Evolutionary conservation across 2,113 vertebrate species (phyloP).

Genomic region (Malurus elegans): DNA sequence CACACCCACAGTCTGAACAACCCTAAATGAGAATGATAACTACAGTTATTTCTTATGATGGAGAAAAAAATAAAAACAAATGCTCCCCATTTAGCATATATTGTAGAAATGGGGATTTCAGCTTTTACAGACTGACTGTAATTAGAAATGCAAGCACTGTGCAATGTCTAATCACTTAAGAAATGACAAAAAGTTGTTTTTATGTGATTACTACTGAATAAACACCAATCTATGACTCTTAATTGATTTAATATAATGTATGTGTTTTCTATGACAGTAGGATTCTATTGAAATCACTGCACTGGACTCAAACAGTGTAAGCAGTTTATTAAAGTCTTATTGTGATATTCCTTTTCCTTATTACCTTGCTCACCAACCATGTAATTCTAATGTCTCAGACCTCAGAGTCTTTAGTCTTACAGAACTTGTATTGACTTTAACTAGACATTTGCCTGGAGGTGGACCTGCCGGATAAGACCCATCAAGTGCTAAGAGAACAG

Average conservation of each 20-base stretch:
- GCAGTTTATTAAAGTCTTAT: conserved; percentile 7
- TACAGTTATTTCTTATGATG: background rate
- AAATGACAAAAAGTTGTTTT: conserved; percentile 55
- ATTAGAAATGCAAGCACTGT: conserved; percentile 58
- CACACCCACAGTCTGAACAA: background rate
- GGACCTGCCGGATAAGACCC: background rate
- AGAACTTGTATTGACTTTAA: background rate
- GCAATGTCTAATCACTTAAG: conserved; percentile 4
- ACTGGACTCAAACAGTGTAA: background rate
- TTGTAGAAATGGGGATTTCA: background rate
- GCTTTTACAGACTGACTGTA: conserved; percentile 31
- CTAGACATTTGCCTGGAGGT: background rate
- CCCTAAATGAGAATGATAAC: conserved; percentile 20
- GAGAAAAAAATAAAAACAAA: conserved; percentile 23
- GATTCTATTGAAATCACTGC: background rate
- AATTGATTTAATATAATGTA: conserved; percentile 32
- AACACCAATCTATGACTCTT: conserved; percentile 34
- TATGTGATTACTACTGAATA: conserved; percentile 23
- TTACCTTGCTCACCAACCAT: conserved; percentile 6
- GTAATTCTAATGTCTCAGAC: conserved; percentile 13
- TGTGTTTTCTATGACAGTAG: conserved; percentile 6
- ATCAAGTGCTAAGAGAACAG: background rate
- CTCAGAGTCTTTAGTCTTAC: background rate
- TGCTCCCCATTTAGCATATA: conserved; percentile 15
- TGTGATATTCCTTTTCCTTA: conserved; percentile 28